Base-by-base conservation (phyloP, 2,888 invertebrate species). In the Drosophila monieri region DNA sequence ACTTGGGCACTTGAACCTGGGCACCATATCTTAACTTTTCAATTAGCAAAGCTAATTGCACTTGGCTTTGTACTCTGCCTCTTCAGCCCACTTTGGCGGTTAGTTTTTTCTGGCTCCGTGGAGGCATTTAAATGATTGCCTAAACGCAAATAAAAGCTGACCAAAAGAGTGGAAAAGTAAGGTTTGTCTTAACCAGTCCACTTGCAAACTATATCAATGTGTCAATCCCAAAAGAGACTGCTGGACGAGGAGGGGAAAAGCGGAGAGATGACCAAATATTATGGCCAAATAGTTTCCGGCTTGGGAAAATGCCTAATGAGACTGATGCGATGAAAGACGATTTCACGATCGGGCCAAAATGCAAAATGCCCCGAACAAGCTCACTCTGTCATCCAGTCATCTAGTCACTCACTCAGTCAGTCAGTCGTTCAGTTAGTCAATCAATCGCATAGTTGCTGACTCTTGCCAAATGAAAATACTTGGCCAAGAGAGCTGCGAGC, bases 221-320 rank as follows among this genome's bases (percentile, higher is more conserved):
- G 81, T 84, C 81, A 81, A 86, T 69, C 81, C 66, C 43, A 85
- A 65, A 60, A 35, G 35, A 35, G 39, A 51, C 8, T 12, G 14
- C n/a, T 48, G 49, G 18, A 23, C 10, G 37, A 43, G 61, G 67
- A 54, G 64, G 66, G 72, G 71, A 70, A 61, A 73, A 53, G 67
- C 54, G 53, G 73, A 48, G 67, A 79, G 78, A 78, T 77, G 81
- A 77, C 79, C 87, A 84, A 84, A 85, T 69, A 84, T 77, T 87
- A 85, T 87, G 88, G 83, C 74, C 73, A 85, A 87, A 81, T 85
- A 77, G 77, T 84, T 84, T 84, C 84, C 84, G 84, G 88, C 72
- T 89, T 77, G 69, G 87, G 83, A 77, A 80, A 77, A 69, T 53
- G 73, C 64, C 83, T 83, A 85, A 83, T 85, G 81, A 81, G 77